Percentiles rank a stretch among this genome's conserved stretches.
phyloP scores from a whole-genome alignment of 2,797 vertebrate species.

The Vipera latastei region DNA sequence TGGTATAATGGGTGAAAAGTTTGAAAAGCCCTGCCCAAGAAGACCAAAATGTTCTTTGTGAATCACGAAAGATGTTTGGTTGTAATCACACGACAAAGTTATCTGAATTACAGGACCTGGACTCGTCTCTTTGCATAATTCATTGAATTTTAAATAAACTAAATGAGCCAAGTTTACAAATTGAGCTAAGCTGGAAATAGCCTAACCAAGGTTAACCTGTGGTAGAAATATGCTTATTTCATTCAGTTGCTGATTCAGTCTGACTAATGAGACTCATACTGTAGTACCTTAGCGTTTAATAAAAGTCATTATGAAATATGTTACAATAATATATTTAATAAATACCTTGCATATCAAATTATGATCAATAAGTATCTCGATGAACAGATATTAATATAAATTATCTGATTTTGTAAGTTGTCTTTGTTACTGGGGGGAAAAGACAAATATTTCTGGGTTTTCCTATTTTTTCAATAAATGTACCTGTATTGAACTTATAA shows the following conservation, averaged over 20 bases:
- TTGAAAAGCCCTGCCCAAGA: no score
- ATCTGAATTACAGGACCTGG: background rate
- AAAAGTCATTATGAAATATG: background rate
- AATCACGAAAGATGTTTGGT: background rate
- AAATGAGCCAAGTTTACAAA: background rate
- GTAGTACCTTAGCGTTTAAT: background rate
- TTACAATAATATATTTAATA: background rate
- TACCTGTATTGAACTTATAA: constrained; percentile 1
- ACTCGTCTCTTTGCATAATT: background rate
- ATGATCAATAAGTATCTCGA: background rate
- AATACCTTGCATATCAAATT: background rate
- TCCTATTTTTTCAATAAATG: background rate
- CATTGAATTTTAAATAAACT: background rate
- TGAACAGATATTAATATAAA: background rate
- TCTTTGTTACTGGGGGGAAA: background rate
- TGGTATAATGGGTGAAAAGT: no score
- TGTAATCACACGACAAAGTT: background rate
- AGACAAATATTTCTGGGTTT: background rate
- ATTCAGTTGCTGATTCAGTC: background rate
- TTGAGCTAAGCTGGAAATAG: background rate
- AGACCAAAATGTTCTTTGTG: background rate
- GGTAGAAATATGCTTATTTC: background rate
- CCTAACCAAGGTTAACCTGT: background rate
- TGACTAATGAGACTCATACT: background rate
- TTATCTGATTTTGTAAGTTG: background rate